Base-by-base conservation (phyloP, 2,797 vertebrate genomes). In the Balearica regulorum region DNA sequence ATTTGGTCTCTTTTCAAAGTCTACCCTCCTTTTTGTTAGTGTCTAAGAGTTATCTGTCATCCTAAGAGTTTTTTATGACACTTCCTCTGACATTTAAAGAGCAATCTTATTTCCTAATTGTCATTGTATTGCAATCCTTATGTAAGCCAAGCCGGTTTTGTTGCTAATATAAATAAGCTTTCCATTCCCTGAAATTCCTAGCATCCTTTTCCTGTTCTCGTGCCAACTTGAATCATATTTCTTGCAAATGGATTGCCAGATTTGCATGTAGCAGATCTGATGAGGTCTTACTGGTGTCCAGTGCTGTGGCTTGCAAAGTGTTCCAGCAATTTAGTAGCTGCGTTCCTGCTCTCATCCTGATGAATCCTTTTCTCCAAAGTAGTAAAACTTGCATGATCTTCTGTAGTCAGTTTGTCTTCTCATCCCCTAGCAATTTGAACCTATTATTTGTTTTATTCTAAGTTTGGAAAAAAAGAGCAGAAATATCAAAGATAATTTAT, bases 171-270 rank as follows among this genome's bases (percentile, higher is more conserved):
- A 92, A 90, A 87, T 73, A 91, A 62, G 21, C 41, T 80, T 91
- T 89, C 41, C 19, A 60, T 96, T 93, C 70, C 48, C 75, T 87
- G 78, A 92, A 89, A 70, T 49, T 92, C 55, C 13, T 73, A 85
- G n/a, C 61, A 87, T 83, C 89, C 89, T 85, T 92, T 95, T 95
- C 86, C 90, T 85, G 37, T 89, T 83, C 81, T 87, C 92, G 22
- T 75, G 44, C 53, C 68, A 79, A 39, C 37, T 71, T 75, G 44
- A 89, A 37, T 93, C 31, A 77, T 77, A 24, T 43, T 89, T 90
- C 85, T 89, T 93, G 54, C 33, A 92, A 93, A 82, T 4, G 16
- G 46, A 49, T 79, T 16, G 55, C 66, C 0, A 14, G 43, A 84
- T 87, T 80, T 90, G 37, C 53, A 31, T 73, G 62, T 65, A 44